phyloP scores from a whole-genome alignment of 2,888 invertebrate species.

The Drosophila barbarae region DNA sequence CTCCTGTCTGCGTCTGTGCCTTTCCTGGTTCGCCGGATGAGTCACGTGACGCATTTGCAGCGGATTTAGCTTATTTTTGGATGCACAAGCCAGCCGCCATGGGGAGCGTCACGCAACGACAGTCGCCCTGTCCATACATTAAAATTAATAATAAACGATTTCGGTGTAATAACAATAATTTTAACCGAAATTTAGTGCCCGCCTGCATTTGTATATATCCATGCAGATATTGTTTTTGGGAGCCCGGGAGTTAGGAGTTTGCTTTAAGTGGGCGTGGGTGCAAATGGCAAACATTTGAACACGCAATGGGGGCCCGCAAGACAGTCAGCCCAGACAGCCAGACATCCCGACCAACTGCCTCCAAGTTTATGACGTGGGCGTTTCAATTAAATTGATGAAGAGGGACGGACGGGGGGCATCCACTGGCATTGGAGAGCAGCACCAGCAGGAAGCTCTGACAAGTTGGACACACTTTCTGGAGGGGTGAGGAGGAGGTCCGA shows the following conservation, averaged over 20 bases:
- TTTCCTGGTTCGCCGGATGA: slow-evolving; percentile 44
- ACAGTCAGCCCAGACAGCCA: slow-evolving; percentile 11
- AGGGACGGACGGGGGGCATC: slow-evolving; percentile 15
- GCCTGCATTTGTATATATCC: slow-evolving; percentile 37
- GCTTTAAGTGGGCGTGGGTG: slow-evolving; percentile 62
- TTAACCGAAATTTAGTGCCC: slow-evolving; percentile 66
- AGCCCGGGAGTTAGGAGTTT: slow-evolving; percentile 49
- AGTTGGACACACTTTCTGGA: slow-evolving; percentile 27
- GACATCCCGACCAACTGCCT: slow-evolving; percentile 55
- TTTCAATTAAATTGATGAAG: slow-evolving; percentile 67
- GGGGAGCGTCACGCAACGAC: slow-evolving; percentile 60
- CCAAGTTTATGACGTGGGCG: slow-evolving; percentile 69
- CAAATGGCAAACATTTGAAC: slow-evolving; percentile 70
- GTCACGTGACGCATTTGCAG: slow-evolving; percentile 69
- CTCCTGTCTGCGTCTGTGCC: slow-evolving; percentile 24
- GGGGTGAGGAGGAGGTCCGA: slow-evolving; percentile 1
- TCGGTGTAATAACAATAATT: slow-evolving; percentile 77
- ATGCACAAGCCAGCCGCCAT: slow-evolving; percentile 52
- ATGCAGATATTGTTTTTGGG: slow-evolving; percentile 17
- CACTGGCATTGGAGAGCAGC: slow-evolving; percentile 12
- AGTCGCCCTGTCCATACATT: slow-evolving; percentile 63
- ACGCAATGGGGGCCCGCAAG: slow-evolving; percentile 58
- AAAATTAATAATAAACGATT: slow-evolving; percentile 79
- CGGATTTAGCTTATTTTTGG: slow-evolving; percentile 53
- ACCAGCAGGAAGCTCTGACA: slow-evolving; percentile 65